A percentile compares a stretch with the other conserved stretches of the same genome.
Conservation (phyloP, 2,888 invertebrate genomes). For the Tipula confusa region DNA sequence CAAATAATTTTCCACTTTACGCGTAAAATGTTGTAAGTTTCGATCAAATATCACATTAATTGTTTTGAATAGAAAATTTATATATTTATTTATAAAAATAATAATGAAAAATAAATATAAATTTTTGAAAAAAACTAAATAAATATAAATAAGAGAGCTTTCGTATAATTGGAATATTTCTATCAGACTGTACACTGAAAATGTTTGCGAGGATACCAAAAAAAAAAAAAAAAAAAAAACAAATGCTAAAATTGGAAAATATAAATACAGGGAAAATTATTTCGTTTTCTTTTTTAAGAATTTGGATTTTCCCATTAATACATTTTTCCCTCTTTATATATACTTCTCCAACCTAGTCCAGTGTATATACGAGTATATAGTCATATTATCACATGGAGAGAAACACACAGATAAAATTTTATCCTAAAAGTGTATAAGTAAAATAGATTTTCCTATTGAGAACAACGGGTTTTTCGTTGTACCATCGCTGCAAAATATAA, state of each 20-base stretch:
- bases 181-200: neutral
- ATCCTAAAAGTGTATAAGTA: neutral
- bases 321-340: neutral
- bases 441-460: neutral
- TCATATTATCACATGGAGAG: neutral
- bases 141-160: conserved; percentile 6
- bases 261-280: neutral
- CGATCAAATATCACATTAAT: neutral
- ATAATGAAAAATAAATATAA: neutral
- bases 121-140: neutral
- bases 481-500: neutral
- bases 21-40: neutral
- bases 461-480: neutral
- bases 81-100: neutral
- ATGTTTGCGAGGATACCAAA: neutral
- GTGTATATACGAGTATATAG: neutral
- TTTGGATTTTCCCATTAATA: neutral
- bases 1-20: neutral
- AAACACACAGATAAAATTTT: neutral
- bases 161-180: conserved; percentile 20
- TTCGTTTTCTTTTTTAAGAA: neutral
- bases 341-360: neutral
- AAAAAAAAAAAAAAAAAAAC: neutral
- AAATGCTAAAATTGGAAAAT: conserved; percentile 14
- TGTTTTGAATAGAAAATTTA: neutral